These are phyloP conservation scores for Strix occidentalis DNA, from an alignment of 2,797 vertebrate genomes.

Conservation along the genomic window DNA sequence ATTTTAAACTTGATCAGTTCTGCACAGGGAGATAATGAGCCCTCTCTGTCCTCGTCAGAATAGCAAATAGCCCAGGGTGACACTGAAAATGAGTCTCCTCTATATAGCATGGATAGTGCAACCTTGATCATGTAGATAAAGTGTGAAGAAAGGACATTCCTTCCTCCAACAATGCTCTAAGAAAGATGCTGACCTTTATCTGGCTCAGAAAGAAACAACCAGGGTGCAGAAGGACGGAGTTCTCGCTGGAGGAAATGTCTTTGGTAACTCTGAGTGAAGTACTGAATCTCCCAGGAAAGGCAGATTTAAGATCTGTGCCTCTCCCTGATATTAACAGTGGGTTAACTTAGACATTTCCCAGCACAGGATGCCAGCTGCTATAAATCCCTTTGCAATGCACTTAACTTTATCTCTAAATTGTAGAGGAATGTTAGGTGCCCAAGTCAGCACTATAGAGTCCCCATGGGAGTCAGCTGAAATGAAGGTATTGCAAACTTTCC, in stretches of 20 bases:
- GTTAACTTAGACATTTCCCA: background rate
- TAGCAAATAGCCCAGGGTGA: background rate
- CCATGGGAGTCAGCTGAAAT: background rate
- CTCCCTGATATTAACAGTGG: background rate
- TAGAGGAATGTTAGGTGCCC: background rate
- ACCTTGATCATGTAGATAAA: background rate
- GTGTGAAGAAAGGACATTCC: background rate
- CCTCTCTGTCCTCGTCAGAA: background rate
- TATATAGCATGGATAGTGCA: background rate
- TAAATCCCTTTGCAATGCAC: background rate
- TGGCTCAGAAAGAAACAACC: background rate
- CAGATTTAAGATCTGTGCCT: background rate
- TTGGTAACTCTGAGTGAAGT: background rate
- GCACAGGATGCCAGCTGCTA: background rate
- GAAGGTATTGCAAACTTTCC: background rate
- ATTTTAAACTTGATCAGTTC: background rate
- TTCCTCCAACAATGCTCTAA: background rate
- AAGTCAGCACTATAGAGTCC: background rate
- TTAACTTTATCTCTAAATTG: background rate
- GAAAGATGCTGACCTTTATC: background rate
- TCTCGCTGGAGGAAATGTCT: background rate
- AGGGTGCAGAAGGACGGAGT: background rate
- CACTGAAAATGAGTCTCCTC: rapidly evolving
- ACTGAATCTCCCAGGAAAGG: background rate
- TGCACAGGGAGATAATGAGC: background rate